Evolutionary conservation across 2,888 invertebrate genomes (phyloP).

Genomic region (Eupithecia subfuscata): DNA sequence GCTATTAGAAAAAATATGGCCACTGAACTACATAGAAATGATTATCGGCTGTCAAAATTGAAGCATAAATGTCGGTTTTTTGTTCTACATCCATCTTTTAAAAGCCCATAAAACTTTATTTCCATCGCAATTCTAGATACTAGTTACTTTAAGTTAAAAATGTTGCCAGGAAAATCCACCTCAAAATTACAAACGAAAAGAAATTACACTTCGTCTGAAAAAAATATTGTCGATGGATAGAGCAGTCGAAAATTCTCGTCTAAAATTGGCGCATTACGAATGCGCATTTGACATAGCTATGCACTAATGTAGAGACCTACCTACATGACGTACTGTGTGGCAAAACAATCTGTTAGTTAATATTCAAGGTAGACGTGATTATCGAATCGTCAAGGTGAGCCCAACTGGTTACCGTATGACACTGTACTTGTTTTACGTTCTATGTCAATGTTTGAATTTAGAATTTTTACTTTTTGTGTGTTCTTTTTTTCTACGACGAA

Average conservation of each 20-base stretch:
- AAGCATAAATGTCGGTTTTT: constrained; percentile 12
- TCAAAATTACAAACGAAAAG: neutral
- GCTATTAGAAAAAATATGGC: constrained; percentile 46
- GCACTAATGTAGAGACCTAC: constrained; percentile 36
- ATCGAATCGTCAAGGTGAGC: constrained; percentile 79
- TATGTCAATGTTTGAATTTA: constrained; percentile 46
- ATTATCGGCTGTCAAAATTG: constrained; percentile 19
- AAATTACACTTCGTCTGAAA: neutral
- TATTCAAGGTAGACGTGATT: constrained; percentile 81
- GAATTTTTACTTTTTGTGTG: constrained; percentile 38
- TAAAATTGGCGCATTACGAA: constrained; percentile 23
- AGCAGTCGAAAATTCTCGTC: neutral
- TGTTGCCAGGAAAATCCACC: neutral
- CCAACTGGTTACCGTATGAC: constrained; percentile 55
- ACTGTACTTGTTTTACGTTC: constrained; percentile 40
- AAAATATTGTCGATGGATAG: neutral
- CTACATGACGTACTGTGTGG: constrained; percentile 47
- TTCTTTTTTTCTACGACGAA: constrained; percentile 1
- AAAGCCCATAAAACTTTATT: constrained; percentile 3
- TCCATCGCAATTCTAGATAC: neutral
- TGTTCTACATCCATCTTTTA: neutral
- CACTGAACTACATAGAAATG: constrained; percentile 13
- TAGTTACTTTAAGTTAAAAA: neutral
- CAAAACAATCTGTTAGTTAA: constrained; percentile 77
- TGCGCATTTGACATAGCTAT: constrained; percentile 35